phyloP scores from a whole-genome alignment of 1,140 invertebrate genomes.

The Harlomillsia oculata region DNA sequence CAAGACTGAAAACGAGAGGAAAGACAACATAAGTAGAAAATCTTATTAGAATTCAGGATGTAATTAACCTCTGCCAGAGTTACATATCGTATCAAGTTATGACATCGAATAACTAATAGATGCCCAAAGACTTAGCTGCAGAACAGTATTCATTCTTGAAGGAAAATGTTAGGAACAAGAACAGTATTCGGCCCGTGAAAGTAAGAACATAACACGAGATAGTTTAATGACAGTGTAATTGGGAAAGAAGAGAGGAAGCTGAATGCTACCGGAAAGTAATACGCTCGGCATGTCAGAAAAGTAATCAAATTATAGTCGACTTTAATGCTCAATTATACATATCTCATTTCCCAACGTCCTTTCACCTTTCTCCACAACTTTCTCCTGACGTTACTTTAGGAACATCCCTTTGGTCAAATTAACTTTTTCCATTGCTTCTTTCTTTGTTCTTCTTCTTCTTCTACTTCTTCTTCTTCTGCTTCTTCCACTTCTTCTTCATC shows the following conservation, averaged over 20 bases:
- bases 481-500: slow-evolving; percentile 20
- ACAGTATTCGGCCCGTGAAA: slow-evolving; percentile 6
- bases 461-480: slow-evolving; percentile 3
- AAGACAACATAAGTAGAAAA: too few species aligned
- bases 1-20: too few species aligned
- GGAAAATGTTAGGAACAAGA: too few species aligned
- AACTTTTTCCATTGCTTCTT: neutral
- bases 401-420: neutral
- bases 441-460: slow-evolving; percentile 1
- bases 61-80: too few species aligned
- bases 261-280: neutral
- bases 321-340: slow-evolving; percentile 22
- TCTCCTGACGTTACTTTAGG: neutral
- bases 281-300: neutral
- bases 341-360: slow-evolving; percentile 5
- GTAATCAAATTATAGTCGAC: slow-evolving; percentile 19
- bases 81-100: too few species aligned
- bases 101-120: too few species aligned
- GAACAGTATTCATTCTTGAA: too few species aligned
- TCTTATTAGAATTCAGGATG: too few species aligned
- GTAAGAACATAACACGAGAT: slow-evolving; percentile 13
- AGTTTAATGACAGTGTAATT: slow-evolving; percentile 21
- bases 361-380: neutral
- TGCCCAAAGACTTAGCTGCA: too few species aligned
- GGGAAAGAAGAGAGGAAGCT: neutral